Base-by-base conservation (phyloP, 2,888 invertebrate genomes). In the Dioctria linearis region DNA sequence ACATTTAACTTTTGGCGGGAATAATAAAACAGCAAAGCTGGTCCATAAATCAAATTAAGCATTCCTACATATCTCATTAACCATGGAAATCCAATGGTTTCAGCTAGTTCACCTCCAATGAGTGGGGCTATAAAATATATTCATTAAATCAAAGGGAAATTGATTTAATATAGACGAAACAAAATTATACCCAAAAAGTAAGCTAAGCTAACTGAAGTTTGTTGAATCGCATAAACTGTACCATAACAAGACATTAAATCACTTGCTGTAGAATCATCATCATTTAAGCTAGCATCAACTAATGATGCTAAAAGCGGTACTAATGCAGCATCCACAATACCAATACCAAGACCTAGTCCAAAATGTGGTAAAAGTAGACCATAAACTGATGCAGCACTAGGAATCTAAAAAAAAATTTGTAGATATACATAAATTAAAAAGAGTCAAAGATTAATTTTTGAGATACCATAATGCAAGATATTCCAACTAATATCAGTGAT, bases 151-250 rank as follows among this genome's bases (percentile, higher is more conserved):
- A 25, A 25, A 49, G 61, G n/a, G 57, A 42, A 66, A 73, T 43
- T 78, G 2, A 54, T 43, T n/a, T 59, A 59, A 43, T 9, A 40
- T 39, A 37, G 1, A 65, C 3, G 3, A 46, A 57, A 13, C 11
- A 57, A 57, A 57, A 5, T 57, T 13, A 6, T 66, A 66, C 94
- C 94, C 67, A 95, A 88, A 46, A 93, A 93, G 86, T 96, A 96
- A 39, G 95, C 95, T 69, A 95, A 89, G 84, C 95, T 94, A 65
- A 95, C 95, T 4, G 95, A 93, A 13, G 93, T 93, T 89, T 96
- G 96, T 85, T 95, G 95, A 79, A 96, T 91, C 76, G 96, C 94
- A 86, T 96, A 96, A n/a, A 95, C 93, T 0, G 92, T 92, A 3
- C 95, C 95, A 86, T 95, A 95, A 83, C 92, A 92, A n/a, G 91